Base-by-base conservation (phyloP, 2,888 invertebrate species). In the Stenodema calcarata region DNA sequence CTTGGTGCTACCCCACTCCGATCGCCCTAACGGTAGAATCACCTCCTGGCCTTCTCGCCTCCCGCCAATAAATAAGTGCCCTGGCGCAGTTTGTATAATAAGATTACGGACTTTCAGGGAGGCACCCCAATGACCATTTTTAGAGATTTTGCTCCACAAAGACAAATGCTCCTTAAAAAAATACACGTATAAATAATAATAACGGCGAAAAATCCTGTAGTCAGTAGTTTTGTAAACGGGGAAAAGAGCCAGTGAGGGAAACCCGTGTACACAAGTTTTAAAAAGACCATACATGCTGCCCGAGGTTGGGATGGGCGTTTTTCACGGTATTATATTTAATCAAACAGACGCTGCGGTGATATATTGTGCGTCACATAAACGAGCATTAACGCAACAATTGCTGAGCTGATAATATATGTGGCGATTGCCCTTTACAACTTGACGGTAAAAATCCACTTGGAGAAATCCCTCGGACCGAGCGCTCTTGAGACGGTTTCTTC, bases 61-160 rank as follows among this genome's bases (percentile, higher is more conserved):
- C 78, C n/a, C 78, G 78, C 78, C 78, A 78, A 78, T 78, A 78
- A 78, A 78, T 78, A 78, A 78, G 78, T 78, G 44, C 78, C 44
- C 78, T 23, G 78, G 78, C 78, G 78, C 78, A 78, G 78, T 78
- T 78, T 78, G 78, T 78, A 78, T 78, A 78, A 78, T 78, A 78
- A 78, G 78, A 78, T 78, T 78, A 78, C 78, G 23, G 41, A n/a
- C 73, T 73, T 62, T 62, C 62, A 62, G 23, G 47, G 62, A 23
- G 62, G 62, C 73, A 73, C 35, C 30, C n/a, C 35, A 7, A 73
- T 35, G 73, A 35, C 73, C 35, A 18, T 73, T 73, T 73, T 73
- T 28, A 73, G 30, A 73, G 41, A 73, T 35, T 62, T 23, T 23
- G 62, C 62, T 62, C 62, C 23, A 7, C 62, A 62, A 62, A 62